Base-by-base conservation (phyloP, 2,797 vertebrate species). In the Anas flavirostris region DNA sequence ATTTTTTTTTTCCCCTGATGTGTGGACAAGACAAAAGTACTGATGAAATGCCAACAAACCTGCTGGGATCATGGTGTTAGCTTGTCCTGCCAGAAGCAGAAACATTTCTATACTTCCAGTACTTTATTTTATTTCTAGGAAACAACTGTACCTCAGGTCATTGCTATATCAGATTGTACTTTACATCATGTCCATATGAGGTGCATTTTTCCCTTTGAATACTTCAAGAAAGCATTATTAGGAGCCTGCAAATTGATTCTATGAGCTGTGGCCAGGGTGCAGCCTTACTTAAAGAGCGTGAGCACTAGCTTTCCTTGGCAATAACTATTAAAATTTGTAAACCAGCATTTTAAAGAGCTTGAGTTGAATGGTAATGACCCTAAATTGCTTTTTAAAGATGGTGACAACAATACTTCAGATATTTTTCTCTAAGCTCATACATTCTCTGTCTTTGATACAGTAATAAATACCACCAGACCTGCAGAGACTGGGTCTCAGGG, bases 281-380 rank as follows among this genome's bases (percentile, higher is more conserved):
- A 56, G 58, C 31, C 50, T 50, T 81, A 48, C 19, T 68, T 29
- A 89, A 86, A 80, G 48, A 46, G 62, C 37, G 59, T 22, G 53
- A 87, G 15, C 19, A 31, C 17, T 58, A 67, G 62, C 59, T 53
- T 85, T 50, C 23, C 43, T 63, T 91, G 41, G 29, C 72, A 89
- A 25, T 18, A 91, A 72, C 44, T 86, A 86, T 35, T 89, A 93
- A 82, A 89, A 82, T 62, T 90, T 46, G 28, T 78, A 88, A 93
- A 72, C 5, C 5, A 26, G 11, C 28, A 55, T 78, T 95, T 93
- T 81, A 89, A 91, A 78, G 62, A 91, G 7, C 76, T 94, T 73
- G 23, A 83, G 7, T 69, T 83, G 37, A 76, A 73, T 56, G 22
- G 19, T 46, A 55, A 60, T 74, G n/a, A 73, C 33, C 87, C 31